Percentiles rank a stretch among this genome's conserved stretches.
These are phyloP conservation scores for Melanotaenia pygmaea DNA, from an alignment of 2,797 vertebrate species.

Conservation along the genomic window DNA sequence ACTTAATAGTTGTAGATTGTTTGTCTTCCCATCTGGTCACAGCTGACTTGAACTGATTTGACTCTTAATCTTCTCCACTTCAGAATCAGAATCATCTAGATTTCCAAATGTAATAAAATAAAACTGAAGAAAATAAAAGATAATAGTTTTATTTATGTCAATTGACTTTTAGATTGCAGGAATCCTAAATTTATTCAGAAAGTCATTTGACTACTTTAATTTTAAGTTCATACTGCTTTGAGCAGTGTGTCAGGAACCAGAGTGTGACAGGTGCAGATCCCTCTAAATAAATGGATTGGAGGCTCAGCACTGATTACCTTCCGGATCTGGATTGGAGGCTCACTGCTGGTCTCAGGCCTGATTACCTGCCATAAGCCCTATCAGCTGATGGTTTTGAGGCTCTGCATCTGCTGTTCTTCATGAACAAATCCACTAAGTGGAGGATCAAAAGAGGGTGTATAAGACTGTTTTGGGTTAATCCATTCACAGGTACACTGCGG, in stretches of 20 bases:
- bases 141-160: not conserved
- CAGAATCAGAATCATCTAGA: not conserved
- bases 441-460: constrained; percentile 74
- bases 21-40: constrained; percentile 6
- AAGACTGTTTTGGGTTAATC: constrained; percentile 73
- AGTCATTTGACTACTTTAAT: constrained; percentile 1
- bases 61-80: constrained; percentile 6
- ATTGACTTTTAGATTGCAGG: not conserved
- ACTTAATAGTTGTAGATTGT: not conserved
- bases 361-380: constrained; percentile 76
- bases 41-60: constrained; percentile 12
- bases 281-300: constrained; percentile 75
- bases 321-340: constrained; percentile 67
- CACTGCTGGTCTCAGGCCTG: constrained; percentile 68
- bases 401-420: constrained; percentile 47
- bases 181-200: not conserved
- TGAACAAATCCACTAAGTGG: constrained; percentile 62
- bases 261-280: constrained; percentile 71
- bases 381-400: constrained; percentile 60
- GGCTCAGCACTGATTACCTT: constrained; percentile 78
- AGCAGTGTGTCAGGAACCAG: constrained; percentile 20
- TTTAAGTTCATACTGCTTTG: constrained; percentile 3
- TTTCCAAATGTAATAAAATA: not conserved
- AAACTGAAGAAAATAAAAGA: not conserved
- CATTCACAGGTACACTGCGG: constrained; percentile 69